Conservation (phyloP, 2,113 vertebrate species). For the Phrynocephalus versicolor region DNA sequence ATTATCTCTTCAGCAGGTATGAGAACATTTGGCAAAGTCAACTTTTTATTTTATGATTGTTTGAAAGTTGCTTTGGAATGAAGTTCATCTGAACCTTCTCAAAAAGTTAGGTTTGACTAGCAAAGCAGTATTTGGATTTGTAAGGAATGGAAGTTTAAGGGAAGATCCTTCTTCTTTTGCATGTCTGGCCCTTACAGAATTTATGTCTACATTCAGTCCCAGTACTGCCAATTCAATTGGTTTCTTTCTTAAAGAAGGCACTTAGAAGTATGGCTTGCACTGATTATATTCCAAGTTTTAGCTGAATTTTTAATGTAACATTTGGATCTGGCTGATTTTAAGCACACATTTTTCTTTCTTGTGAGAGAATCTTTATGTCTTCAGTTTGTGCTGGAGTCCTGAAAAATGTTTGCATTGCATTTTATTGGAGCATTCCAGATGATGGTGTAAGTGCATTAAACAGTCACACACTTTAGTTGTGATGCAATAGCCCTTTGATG, state of each 20-base stretch:
- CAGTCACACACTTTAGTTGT: background rate
- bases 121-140: background rate
- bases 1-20: background rate
- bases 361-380: background rate
- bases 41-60: background rate
- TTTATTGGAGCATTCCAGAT: background rate
- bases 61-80: background rate
- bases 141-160: background rate
- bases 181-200: background rate
- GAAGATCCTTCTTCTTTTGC: too few relatives aligned
- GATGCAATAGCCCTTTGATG: constrained; percentile 20
- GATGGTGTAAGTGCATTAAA: background rate
- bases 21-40: background rate
- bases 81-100: background rate
- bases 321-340: constrained; percentile 10
- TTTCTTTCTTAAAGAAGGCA: background rate
- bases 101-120: background rate
- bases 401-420: background rate
- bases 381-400: background rate
- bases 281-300: background rate
- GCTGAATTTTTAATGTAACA: background rate
- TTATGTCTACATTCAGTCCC: background rate
- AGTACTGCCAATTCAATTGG: background rate
- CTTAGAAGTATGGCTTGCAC: background rate
- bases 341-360: constrained; percentile 16